These are phyloP conservation scores for Dinothrombium tinctorium DNA, from an alignment of 1,140 invertebrate genomes.

Conservation along the genomic window DNA sequence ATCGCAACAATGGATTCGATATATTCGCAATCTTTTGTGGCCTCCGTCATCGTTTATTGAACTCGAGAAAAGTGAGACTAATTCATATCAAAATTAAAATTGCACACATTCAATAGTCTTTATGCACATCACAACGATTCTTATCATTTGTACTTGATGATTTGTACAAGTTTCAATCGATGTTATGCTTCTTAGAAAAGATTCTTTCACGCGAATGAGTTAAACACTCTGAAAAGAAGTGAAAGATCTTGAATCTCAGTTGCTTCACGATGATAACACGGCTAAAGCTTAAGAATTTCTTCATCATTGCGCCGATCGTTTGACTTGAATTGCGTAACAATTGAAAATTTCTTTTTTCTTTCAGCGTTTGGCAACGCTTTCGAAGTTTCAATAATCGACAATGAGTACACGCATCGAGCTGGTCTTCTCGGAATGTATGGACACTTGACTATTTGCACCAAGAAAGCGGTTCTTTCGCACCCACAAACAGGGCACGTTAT, in stretches of 20 bases:
- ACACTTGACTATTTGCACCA: background rate
- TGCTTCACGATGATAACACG: no score
- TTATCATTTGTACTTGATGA: background rate
- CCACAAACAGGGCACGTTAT: constrained; percentile 2
- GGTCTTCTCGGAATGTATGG: constrained; percentile 4
- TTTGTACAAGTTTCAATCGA: background rate
- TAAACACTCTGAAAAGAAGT: background rate
- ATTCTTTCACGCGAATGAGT: background rate
- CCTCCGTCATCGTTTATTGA: constrained; percentile 1
- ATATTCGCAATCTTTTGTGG: constrained; percentile 1
- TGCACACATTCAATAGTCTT: no score
- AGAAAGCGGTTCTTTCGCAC: background rate
- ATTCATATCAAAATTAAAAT: no score
- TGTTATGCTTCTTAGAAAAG: background rate
- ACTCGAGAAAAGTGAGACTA: background rate
- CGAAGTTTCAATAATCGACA: constrained; percentile 6
- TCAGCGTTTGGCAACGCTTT: constrained; percentile 1
- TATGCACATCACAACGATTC: background rate
- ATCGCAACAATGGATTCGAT: background rate
- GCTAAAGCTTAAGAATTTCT: no score
- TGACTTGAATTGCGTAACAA: background rate
- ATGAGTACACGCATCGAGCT: constrained; percentile 3
- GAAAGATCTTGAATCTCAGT: background rate
- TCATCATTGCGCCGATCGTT: background rate
- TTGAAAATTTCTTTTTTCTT: background rate